These are phyloP conservation scores for Yasuhikotakia modesta DNA, from an alignment of 2,797 vertebrate species.

Conservation along the genomic window DNA sequence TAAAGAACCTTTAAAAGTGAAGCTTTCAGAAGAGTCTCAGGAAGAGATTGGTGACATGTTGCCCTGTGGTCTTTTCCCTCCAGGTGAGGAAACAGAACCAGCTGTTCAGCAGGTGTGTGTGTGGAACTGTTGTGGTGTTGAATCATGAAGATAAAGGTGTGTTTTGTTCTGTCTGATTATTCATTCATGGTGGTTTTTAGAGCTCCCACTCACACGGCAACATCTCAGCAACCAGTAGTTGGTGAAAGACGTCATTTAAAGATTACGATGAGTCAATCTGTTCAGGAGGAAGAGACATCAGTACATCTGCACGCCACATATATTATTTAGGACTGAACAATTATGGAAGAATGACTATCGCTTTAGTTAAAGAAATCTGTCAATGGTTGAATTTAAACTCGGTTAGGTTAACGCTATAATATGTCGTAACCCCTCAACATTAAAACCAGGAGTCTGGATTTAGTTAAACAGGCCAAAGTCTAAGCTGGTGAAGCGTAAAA, in stretches of 20 bases:
- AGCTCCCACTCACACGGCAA: conserved; percentile 29
- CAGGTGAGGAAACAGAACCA: conserved; percentile 14
- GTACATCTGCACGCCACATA: not conserved
- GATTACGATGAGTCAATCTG: conserved; percentile 3
- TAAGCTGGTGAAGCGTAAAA: not conserved
- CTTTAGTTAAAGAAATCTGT: not conserved
- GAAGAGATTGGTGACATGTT: not conserved
- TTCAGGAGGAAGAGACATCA: not conserved
- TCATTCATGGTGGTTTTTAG: conserved; percentile 18
- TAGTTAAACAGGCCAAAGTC: not conserved
- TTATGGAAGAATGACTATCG: not conserved
- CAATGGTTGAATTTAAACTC: not conserved
- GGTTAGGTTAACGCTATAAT: not conserved
- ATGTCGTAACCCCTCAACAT: not conserved
- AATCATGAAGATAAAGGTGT: conserved; percentile 47
- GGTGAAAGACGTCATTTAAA: not conserved
- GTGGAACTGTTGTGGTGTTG: conserved; percentile 28
- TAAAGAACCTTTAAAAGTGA: too few relatives aligned
- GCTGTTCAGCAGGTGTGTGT: conserved; percentile 49
- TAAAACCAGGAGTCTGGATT: not conserved
- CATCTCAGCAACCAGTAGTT: not conserved
- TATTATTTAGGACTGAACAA: not conserved
- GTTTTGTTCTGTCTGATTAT: conserved; percentile 17
- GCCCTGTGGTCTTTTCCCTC: not conserved
- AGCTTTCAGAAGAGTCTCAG: not conserved